These are phyloP conservation scores for Ephydatia muelleri DNA, from an alignment of 37 sponge, comb jelly and placozoan species.

Conservation along the genomic window DNA sequence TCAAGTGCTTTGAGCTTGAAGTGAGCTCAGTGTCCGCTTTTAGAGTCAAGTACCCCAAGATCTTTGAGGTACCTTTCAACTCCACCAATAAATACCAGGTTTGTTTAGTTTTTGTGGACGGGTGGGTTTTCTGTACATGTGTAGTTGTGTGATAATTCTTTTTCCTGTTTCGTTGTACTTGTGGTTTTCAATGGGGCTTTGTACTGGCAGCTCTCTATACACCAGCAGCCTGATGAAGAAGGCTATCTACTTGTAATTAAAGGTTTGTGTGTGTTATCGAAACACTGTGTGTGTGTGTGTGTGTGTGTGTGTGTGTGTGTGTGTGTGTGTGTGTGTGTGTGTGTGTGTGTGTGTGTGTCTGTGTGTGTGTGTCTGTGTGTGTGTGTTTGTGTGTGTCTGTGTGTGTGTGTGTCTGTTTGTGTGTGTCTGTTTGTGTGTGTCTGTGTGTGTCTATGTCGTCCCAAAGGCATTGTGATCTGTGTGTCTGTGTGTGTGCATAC, in stretches of 20 bases:
- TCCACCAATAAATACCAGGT: slow-evolving; percentile 94
- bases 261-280: slow-evolving; percentile 25
- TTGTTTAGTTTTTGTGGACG: neutral
- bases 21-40: slow-evolving; percentile 61
- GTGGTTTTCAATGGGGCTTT: too few relatives aligned
- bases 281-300: neutral
- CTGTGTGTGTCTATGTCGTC: too few relatives aligned
- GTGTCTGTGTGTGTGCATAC: neutral
- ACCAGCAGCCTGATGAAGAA: slow-evolving; percentile 67
- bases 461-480: too few relatives aligned
- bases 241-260: slow-evolving; percentile 90
- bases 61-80: slow-evolving; percentile 97
- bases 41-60: slow-evolving; percentile 71
- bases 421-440: too few relatives aligned
- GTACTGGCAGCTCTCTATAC: slow-evolving; percentile 87
- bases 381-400: too few relatives aligned
- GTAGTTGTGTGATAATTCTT: neutral
- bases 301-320: neutral
- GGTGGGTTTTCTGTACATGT: neutral
- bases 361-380: too few relatives aligned
- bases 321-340: neutral
- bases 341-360: too few relatives aligned
- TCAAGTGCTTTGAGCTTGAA: slow-evolving; percentile 92
- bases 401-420: neutral
- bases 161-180: neutral